Evolutionary conservation across 2,797 vertebrate genomes (phyloP).

Genomic region (Hoplostethus mediterraneus): DNA sequence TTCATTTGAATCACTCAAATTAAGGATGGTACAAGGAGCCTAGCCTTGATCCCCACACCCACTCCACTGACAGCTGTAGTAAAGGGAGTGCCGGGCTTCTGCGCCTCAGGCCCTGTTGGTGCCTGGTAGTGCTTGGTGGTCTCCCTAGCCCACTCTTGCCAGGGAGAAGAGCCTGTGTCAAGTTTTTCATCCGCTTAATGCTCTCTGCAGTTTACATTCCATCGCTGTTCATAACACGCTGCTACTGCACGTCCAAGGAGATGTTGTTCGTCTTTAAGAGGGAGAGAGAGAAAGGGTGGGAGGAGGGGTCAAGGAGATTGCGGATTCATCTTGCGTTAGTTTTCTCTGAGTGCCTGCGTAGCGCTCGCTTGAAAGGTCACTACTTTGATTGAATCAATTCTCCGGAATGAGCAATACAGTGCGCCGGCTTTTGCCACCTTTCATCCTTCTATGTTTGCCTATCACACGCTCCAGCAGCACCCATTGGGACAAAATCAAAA

Average conservation of each 20-base stretch:
- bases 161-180: slow-evolving; percentile 57
- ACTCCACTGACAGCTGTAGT: slow-evolving; percentile 39
- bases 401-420: slow-evolving; percentile 21
- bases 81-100: slow-evolving; percentile 33
- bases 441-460: slow-evolving; percentile 39
- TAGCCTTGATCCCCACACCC: slow-evolving; percentile 1
- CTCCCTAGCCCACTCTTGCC: slow-evolving; percentile 39
- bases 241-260: slow-evolving; percentile 61
- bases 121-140: slow-evolving; percentile 62
- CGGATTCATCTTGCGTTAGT: slow-evolving; percentile 54
- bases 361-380: slow-evolving; percentile 50
- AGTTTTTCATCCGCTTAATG: slow-evolving; percentile 67
- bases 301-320: slow-evolving; percentile 43
- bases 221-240: slow-evolving; percentile 50
- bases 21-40: not conserved
- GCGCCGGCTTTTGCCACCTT: slow-evolving; percentile 10
- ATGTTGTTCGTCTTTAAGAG: slow-evolving; percentile 52
- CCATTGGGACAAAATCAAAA: slow-evolving; percentile 27
- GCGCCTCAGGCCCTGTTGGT: slow-evolving; percentile 49
- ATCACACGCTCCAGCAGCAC: slow-evolving; percentile 28
- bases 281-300: slow-evolving; percentile 14
- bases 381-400: slow-evolving; percentile 40
- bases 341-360: slow-evolving; percentile 22
- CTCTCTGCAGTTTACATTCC: slow-evolving; percentile 71
- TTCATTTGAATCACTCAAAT: not conserved